Percentiles rank a stretch among this genome's conserved stretches.
Evolutionary conservation across 2,888 invertebrate genomes (phyloP).

Genomic region (Spisula solida): DNA sequence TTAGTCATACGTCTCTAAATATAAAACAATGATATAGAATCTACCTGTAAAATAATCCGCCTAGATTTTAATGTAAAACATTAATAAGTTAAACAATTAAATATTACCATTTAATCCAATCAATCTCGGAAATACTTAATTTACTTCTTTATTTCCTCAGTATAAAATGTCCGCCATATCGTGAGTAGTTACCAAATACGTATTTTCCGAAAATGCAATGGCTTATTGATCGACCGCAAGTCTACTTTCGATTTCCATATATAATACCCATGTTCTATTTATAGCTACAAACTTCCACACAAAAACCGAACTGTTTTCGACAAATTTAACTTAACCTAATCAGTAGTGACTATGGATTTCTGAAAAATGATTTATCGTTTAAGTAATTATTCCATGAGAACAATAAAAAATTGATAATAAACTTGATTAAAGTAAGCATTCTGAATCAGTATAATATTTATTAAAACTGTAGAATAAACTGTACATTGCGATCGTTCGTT

Average conservation of each 20-base stretch:
- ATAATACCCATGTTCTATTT: background rate
- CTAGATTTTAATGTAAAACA: background rate
- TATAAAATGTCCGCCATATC: background rate
- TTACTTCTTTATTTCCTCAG: background rate
- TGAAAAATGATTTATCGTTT: too few relatives aligned
- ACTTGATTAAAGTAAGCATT: too few relatives aligned
- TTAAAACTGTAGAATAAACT: too few relatives aligned
- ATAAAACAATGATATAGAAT: background rate
- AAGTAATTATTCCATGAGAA: too few relatives aligned
- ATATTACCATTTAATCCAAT: background rate
- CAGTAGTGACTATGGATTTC: too few relatives aligned
- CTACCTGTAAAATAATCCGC: background rate
- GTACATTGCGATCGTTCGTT: too few relatives aligned
- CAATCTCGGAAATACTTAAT: background rate
- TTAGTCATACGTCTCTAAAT: background rate
- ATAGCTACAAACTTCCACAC: background rate
- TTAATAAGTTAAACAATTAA: background rate
- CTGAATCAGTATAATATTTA: too few relatives aligned
- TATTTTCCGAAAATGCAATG: slow-evolving; percentile 14
- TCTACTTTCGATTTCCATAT: slow-evolving; percentile 17
- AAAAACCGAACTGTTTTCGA: background rate
- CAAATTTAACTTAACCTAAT: background rate
- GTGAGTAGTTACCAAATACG: background rate
- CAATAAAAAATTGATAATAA: too few relatives aligned
- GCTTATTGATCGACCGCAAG: background rate